Base-by-base conservation (phyloP, 2,113 vertebrate genomes). In the Desmodus rotundus region DNA sequence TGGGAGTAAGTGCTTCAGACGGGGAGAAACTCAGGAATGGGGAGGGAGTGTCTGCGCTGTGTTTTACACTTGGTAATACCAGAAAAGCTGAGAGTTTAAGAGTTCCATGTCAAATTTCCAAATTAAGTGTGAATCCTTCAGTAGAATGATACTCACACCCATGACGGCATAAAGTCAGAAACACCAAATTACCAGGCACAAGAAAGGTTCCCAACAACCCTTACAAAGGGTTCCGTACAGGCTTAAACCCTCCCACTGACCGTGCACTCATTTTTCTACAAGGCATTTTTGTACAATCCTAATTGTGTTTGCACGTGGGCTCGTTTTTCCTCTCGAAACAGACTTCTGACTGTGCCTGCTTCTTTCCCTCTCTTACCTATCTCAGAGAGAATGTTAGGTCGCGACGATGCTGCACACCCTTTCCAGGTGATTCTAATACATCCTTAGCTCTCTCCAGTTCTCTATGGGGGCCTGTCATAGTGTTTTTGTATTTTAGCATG, bases 31-130 rank as follows among this genome's bases (percentile, higher is more conserved):
- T 70, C 33, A 43, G 36, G n/a, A 26, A 17, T 31, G 24, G n/a
- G 24, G 36, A 86, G 24, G 54, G 17, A 52, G n/a, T 50, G 7
- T 38, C n/a, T 83, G 50, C 8, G 91, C 36, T 47, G 38, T 31
- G 17, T 72, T 63, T 68, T 26, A 13, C 33, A 45, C 36, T 65
- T 87, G 22, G 20, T 61, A 83, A 63, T 33, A 80, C 56, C 77
- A 74, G 45, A 73, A 90, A 91, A 89, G 73, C 5, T 52, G 10
- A 67, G 92, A 73, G 22, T 77, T 70, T 28, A 94, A 87, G 63
- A 33, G 52, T 82, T 94, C 20, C 16, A 87, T 72, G 90, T 92
- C 31, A 89, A 78, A 85, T 93, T 85, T n/a, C n/a, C 43, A 81
- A 63, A 41, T 72, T 61, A 76, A 85, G 28, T 67, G 5, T 63